These are phyloP conservation scores for Scatophagus argus DNA, from an alignment of 2,113 vertebrate species.

Conservation along the genomic window DNA sequence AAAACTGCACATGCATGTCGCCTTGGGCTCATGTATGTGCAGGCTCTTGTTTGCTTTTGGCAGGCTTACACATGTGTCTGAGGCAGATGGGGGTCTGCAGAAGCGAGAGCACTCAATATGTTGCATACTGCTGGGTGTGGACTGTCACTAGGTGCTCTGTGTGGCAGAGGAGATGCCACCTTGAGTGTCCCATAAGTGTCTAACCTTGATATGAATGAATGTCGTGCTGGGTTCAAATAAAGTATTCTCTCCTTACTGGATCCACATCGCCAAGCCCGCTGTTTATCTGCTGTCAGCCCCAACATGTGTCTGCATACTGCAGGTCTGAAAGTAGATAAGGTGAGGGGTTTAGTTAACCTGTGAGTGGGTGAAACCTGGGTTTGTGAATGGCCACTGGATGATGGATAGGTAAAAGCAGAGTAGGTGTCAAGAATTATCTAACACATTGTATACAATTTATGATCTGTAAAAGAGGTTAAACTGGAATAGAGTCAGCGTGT, in stretches of 20 bases:
- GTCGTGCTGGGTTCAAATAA: constrained; percentile 18
- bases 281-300: constrained; percentile 41
- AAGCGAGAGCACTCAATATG: constrained; percentile 21
- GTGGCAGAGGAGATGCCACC: constrained; percentile 14
- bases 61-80: constrained; percentile 1
- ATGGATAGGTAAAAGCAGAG: constrained; percentile 35
- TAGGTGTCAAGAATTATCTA: constrained; percentile 37
- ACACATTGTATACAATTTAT: constrained; percentile 15
- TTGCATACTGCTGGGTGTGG: not conserved
- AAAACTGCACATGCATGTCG: not conserved
- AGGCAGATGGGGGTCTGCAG: not conserved
- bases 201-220: constrained; percentile 21
- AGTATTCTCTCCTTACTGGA: constrained; percentile 12
- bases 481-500: not conserved
- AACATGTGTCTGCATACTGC: constrained; percentile 39
- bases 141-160: constrained; percentile 3
- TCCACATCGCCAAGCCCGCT: constrained; percentile 11
- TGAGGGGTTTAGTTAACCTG: constrained; percentile 42
- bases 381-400: constrained; percentile 38
- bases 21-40: constrained; percentile 4
- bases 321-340: constrained; percentile 44
- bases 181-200: constrained; percentile 1
- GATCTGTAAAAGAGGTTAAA: constrained; percentile 12
- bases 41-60: constrained; percentile 13
- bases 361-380: constrained; percentile 48